Conservation (phyloP, 1,140 invertebrate species). For the Drosophila bocqueti region DNA sequence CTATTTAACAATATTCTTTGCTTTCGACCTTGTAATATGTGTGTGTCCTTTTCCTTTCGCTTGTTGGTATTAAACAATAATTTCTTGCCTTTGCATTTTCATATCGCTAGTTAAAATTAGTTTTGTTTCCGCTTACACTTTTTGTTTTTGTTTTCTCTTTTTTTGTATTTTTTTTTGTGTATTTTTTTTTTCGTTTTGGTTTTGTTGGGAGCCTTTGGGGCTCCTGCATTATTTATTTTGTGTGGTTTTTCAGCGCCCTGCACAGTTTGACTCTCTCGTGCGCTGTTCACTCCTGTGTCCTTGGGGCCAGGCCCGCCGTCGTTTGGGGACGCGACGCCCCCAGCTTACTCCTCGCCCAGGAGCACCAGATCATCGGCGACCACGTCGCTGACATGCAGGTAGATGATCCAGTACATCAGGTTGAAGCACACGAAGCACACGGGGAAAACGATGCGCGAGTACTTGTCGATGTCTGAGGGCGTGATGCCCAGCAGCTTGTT, state of each 20-base stretch:
- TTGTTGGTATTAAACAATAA: slow-evolving; percentile 75
- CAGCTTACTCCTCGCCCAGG: slow-evolving; percentile 89
- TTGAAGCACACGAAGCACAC: slow-evolving; percentile 99
- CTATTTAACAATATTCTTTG: slow-evolving; percentile 82
- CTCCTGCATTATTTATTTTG: slow-evolving; percentile 27
- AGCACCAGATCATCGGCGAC: slow-evolving; percentile 96
- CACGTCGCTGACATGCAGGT: slow-evolving; percentile 97
- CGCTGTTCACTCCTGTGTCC: slow-evolving; percentile 61
- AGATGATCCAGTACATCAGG: slow-evolving; percentile 99
- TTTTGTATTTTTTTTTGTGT: slow-evolving; percentile 27
- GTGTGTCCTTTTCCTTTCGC: slow-evolving; percentile 43
- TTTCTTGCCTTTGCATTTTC: slow-evolving; percentile 64
- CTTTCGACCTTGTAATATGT: slow-evolving; percentile 73
- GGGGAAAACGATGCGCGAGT: slow-evolving; percentile 97
- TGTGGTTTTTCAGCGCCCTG: slow-evolving; percentile 74
- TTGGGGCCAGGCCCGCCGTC: slow-evolving; percentile 21
- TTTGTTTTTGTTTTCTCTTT: slow-evolving; percentile 30
- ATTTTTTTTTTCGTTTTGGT: slow-evolving; percentile 33
- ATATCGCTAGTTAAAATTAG: slow-evolving; percentile 82
- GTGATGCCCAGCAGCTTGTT: slow-evolving; percentile 96
- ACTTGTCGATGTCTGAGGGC: slow-evolving; percentile 98
- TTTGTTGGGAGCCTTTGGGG: slow-evolving; percentile 2
- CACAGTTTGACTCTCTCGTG: slow-evolving; percentile 77
- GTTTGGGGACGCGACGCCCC: not conserved
- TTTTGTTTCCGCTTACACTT: slow-evolving; percentile 54